Evolutionary conservation across 92 coral and sea anemone species (phyloP).

Genomic region (Anthopleura xanthogrammica): DNA sequence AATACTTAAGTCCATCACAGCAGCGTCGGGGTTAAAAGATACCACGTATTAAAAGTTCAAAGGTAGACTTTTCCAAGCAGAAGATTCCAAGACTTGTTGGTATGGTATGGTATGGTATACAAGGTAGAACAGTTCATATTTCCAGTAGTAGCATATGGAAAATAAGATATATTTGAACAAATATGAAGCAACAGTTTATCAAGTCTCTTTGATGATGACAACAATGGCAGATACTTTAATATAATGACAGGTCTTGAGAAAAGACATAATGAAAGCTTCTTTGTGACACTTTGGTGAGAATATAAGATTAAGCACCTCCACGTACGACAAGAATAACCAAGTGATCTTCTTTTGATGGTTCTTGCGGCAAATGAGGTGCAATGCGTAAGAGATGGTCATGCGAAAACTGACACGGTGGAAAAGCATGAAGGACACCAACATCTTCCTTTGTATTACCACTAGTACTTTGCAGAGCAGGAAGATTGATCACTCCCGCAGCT

Average conservation of each 20-base stretch:
- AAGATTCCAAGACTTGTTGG: neutral
- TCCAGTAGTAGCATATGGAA: slow-evolving; percentile 4
- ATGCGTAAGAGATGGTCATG: slow-evolving; percentile 98
- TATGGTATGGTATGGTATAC: neutral
- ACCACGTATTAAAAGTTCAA: neutral
- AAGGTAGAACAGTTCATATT: slow-evolving; percentile 3
- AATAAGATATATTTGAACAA: slow-evolving; percentile 12
- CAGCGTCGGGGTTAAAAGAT: neutral
- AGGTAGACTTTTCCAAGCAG: neutral
- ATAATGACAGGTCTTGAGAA: neutral
- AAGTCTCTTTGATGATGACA: slow-evolving; percentile 24
- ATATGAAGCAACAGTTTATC: slow-evolving; percentile 17
- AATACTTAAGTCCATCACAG: neutral
- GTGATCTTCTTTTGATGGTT: slow-evolving; percentile 98
- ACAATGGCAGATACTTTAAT: neutral
- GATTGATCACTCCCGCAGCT: slow-evolving; percentile 99
- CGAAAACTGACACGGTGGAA: slow-evolving; percentile 99
- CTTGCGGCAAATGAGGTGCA: slow-evolving; percentile 98
- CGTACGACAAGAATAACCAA: slow-evolving; percentile 98
- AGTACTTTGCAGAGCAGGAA: slow-evolving; percentile 74
- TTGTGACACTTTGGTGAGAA: neutral
- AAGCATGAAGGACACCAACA: slow-evolving; percentile 97
- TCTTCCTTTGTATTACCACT: slow-evolving; percentile 82
- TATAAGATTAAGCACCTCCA: slow-evolving; percentile 63
- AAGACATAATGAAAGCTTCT: neutral